A percentile compares a stretch with the other conserved stretches of the same genome.
Evolutionary conservation across 37 sponge, comb jelly and placozoan genomes (phyloP).

Genomic region (Aphrocallistes beatrix): DNA sequence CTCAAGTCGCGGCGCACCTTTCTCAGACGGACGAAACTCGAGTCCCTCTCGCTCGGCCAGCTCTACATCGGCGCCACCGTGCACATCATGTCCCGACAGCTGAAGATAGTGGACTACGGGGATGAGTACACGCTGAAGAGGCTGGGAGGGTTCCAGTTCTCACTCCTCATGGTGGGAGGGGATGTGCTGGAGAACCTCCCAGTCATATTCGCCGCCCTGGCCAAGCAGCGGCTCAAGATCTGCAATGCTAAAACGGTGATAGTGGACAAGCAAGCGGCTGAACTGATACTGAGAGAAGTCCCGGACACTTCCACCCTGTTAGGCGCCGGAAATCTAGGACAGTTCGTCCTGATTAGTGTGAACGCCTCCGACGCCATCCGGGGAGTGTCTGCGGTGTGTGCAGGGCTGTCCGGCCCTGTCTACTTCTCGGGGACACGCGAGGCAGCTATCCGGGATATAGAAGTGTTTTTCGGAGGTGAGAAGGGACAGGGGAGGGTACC

Average conservation of each 20-base stretch:
- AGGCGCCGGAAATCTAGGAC: neutral
- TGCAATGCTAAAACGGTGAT: constrained; percentile 63
- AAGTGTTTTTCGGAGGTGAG: constrained; percentile 67
- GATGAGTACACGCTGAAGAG: constrained; percentile 73
- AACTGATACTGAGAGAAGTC: constrained; percentile 12
- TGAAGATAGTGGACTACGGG: constrained; percentile 68
- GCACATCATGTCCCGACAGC: constrained; percentile 78
- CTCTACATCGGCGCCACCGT: constrained; percentile 73
- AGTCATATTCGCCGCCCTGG: constrained; percentile 40
- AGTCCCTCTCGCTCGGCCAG: constrained; percentile 44
- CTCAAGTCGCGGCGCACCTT: constrained; percentile 72
- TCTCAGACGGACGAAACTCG: constrained; percentile 55
- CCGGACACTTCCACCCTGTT: neutral
- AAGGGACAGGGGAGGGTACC: neutral
- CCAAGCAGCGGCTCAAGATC: constrained; percentile 40
- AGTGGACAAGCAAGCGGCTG: constrained; percentile 20
- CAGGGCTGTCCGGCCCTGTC: constrained; percentile 57
- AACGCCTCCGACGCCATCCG: neutral
- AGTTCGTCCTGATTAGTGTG: neutral
- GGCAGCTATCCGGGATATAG: constrained; percentile 54
- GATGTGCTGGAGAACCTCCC: constrained; percentile 62
- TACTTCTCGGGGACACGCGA: constrained; percentile 48
- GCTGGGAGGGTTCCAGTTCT: constrained; percentile 57
- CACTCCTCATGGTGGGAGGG: constrained; percentile 71
- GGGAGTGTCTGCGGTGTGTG: constrained; percentile 23